Base-by-base conservation (phyloP, 2,113 vertebrate genomes). In the Deroptyus accipitrinus region DNA sequence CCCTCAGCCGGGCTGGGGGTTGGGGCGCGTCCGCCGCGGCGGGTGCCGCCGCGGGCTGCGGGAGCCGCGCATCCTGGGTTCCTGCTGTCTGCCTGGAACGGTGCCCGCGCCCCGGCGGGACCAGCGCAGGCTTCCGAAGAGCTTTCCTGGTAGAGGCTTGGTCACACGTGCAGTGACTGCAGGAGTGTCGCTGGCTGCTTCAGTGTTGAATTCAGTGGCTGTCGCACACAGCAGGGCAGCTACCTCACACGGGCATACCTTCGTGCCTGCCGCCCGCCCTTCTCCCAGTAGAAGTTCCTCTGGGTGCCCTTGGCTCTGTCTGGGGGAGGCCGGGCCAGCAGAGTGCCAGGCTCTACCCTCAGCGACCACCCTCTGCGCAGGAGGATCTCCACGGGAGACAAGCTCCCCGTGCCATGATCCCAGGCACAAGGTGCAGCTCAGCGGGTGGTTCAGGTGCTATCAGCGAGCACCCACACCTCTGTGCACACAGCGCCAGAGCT, bases 1-100 rank as follows among this genome's bases (percentile, higher is more conserved):
- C 19, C 3, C n/a, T n/a, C n/a, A n/a, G 31, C 19, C 1, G 31
- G 0, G 1, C 8, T 22, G 3, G 12, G 31, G 5, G 55, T 2
- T 13, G 18, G 7, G 18, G 44, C 17, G 17, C 18, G 44, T 4
- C 44, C 2, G 18, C 18, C 4, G 44, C 18, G 44, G 44, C 8
- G 9, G 44, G 17, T 2, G 1, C 4, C 17, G 18, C 18, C 3
- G 19, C 30, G 12, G 19, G 19, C 13, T 4, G 33, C 0, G 33
- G 33, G 13, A 11, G n/a, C 22, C 13, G 9, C 6, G n/a, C 7
- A 15, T 15, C 18, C 17, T 3, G 3, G 24, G 42, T 19, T 7
- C 10, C 10, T 10, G 5, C 4, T 10, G 37, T 22, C 25, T 10
- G 55, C 23, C 66, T 23, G 1, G 41, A 3, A 9, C 22, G 39